Conservation (phyloP, 2,888 invertebrate genomes). For the Eustalomyia histrio region DNA sequence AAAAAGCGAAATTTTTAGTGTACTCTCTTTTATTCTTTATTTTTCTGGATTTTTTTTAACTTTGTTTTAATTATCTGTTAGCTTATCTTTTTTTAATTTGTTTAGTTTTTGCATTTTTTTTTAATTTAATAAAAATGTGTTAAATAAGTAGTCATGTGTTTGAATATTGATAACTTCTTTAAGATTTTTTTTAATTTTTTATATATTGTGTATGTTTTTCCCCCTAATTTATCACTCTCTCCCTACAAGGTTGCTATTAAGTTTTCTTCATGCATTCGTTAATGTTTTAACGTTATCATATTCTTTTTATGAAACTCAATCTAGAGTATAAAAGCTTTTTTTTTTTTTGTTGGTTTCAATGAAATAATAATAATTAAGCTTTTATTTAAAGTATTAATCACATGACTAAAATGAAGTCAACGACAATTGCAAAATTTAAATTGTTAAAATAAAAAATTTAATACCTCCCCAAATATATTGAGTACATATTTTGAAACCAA, state of each 20-base stretch:
- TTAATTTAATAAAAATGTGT: not conserved
- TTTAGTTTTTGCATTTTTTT: not conserved
- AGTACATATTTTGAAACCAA: not conserved
- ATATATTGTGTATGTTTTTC: not conserved
- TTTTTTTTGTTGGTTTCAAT: constrained; percentile 41
- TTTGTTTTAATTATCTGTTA: not conserved
- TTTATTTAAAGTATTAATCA: constrained; percentile 47
- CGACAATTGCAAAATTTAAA: not conserved
- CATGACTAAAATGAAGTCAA: constrained; percentile 43
- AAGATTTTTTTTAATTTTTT: not conserved
- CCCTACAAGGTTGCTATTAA: not conserved
- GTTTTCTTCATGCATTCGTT: constrained; percentile 35
- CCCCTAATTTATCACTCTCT: not conserved
- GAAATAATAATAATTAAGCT: constrained; percentile 35
- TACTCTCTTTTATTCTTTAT: constrained; percentile 8
- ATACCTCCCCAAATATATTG: not conserved
- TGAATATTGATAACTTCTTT: not conserved
- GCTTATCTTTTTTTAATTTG: not conserved
- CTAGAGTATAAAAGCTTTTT: constrained; percentile 38
- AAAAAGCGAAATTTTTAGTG: not conserved
- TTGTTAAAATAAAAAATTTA: not conserved
- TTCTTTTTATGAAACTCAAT: constrained; percentile 33
- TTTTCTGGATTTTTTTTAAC: constrained; percentile 7
- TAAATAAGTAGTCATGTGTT: constrained; percentile 6
- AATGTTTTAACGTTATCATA: constrained; percentile 41